A percentile compares a stretch with the other conserved stretches of the same genome.
These are phyloP conservation scores for Myiopsitta monachus DNA, from an alignment of 2,113 vertebrate species.

Conservation along the genomic window DNA sequence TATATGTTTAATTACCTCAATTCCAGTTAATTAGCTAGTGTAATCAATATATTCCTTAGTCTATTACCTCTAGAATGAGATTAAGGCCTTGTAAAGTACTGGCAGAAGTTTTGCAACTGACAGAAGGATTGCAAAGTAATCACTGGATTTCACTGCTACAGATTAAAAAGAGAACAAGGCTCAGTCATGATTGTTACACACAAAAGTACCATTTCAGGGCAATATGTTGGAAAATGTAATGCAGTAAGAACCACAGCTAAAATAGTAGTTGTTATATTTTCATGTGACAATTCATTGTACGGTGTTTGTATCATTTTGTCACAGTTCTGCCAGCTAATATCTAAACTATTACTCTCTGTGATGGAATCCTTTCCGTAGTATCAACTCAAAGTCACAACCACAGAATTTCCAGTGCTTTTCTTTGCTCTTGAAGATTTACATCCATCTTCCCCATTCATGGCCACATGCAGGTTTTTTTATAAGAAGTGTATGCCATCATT, in stretches of 20 bases:
- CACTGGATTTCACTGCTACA: neutral
- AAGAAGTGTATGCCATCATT: neutral
- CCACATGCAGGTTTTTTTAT: neutral
- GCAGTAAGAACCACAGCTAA: neutral
- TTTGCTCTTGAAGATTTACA: constrained; percentile 1
- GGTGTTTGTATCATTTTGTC: neutral
- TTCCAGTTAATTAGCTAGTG: neutral
- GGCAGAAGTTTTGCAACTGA: neutral
- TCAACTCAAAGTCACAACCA: neutral
- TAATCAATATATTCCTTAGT: neutral
- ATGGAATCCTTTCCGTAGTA: neutral
- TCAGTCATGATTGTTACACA: neutral
- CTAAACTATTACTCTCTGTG: neutral
- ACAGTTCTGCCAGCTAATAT: neutral
- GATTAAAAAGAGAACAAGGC: neutral
- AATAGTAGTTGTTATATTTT: neutral
- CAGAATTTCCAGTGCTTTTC: neutral
- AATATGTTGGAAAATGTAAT: neutral
- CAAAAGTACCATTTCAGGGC: neutral
- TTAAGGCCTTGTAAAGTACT: neutral
- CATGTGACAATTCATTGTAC: neutral
- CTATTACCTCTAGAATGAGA: neutral
- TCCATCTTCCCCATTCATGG: neutral
- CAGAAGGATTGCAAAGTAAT: neutral
- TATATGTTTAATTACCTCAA: constrained; percentile 13